Evolutionary conservation across 1,140 invertebrate species (phyloP), one percentile per base, ranked within the genome.

Genomic region (Drosophila insularis): DNA sequence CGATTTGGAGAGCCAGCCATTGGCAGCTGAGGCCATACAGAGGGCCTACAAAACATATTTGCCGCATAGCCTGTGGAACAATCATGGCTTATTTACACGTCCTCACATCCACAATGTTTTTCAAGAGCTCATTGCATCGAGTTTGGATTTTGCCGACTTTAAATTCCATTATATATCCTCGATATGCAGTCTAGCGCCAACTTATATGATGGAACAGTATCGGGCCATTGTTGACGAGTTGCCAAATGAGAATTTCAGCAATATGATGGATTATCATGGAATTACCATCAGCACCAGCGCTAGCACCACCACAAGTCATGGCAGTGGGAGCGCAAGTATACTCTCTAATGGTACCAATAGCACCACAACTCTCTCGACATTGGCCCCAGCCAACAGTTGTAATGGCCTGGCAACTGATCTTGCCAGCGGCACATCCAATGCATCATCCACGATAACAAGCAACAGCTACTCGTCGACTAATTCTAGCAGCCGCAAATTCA

Each of bases 21-120:
- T 95, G 53, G 89, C 93, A 11, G 91, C 93, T 19, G 94, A 95
- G 74, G 93, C 93, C 63, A 94, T 97, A 4, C 94, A 96, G 84
- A 94, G 93, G 68, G 95, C 96, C 68, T 97, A 96, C 68, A 96
- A 95, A 87, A 95, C 95, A 71, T 97, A 95, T 92, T 94, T 97
- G 71, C 96, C 97, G 0, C 96, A 95, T 91, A 94, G 95, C 65
- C 94, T 97, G 53, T 93, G 96, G 14, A 95, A 95, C 71, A 93
- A 94, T 64, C 96, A 97, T 92, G 92, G 93, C 13, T 94, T 96
- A 85, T 96, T 96, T 90, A 94, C 96, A 1, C 96, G 95, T 77
- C 95, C 95, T 79, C 95, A 95, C 59, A 96, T 96, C 53, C 94
- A 94, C 68, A 93, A 95, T 71, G 94, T 93, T n/a, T 92, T 97